Evolutionary conservation across 2,113 vertebrate genomes (phyloP), one percentile per base, ranked within the genome.

Genomic region (Perccottus glenii): DNA sequence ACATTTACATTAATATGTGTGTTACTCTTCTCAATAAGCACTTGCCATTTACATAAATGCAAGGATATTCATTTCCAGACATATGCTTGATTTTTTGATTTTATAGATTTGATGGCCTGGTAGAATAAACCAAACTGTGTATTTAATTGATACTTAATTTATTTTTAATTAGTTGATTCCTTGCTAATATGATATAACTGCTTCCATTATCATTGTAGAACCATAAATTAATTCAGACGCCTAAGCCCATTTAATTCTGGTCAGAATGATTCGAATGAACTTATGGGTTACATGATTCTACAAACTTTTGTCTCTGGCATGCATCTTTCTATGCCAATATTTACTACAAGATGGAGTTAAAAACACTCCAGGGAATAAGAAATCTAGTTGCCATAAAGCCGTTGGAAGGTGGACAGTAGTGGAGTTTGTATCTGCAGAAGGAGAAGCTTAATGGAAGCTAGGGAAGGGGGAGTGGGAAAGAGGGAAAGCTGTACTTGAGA

Each of bases 401-500:
- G 76, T 83, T 77, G 64, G 86, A 85, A 57, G 75, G 66, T 76
- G 69, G 75, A 65, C 78, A 63, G 68, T 11, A 33, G 71, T 55
- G 62, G 64, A 67, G 46, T 45, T 67, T 27, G 68, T 73, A 69
- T 64, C 68, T 64, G 63, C 67, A 79, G 70, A 80, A 88, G 85
- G 85, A 88, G 82, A 90, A 82, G 86, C 80, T 82, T 88, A 87
- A 87, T 80, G 81, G 83, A 81, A 78, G 82, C 81, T 80, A 27
- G 19, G 19, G 19, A 27, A 1, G 19, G 60, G 73, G 75, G 81
- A 84, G 33, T 83, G 91, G 91, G 92, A 92, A 88, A 90, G 90
- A 91, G 91, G 88, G 92, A 92, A 93, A 93, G 92, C 80, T 73
- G 85, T 94, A 93, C 93, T 90, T 93, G 89, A 92, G 94, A 94